These are phyloP conservation scores for Calidris pygmaea DNA, from an alignment of 2,113 vertebrate species.

Conservation along the genomic window DNA sequence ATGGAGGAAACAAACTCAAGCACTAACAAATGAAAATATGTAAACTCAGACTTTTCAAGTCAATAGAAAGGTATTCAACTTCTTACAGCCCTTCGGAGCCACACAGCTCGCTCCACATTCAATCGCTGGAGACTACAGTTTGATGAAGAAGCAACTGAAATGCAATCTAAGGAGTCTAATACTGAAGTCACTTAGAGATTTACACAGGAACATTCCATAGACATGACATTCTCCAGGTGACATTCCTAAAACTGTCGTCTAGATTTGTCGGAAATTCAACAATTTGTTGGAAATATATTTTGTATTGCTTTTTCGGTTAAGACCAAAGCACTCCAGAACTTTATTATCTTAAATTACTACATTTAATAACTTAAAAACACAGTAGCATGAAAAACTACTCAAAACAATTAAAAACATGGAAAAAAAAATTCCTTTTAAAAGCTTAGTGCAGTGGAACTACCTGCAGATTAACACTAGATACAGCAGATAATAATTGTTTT, in stretches of 20 bases:
- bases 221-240: not conserved
- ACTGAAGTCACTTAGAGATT: not conserved
- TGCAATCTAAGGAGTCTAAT: not conserved
- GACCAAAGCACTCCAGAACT: not conserved
- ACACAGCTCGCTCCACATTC: not conserved
- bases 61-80: constrained; percentile 57
- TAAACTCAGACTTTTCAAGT: constrained; percentile 51
- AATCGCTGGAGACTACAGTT: not conserved
- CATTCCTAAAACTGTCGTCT: not conserved
- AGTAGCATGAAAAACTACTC: not conserved
- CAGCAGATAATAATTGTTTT: not conserved
- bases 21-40: constrained; percentile 69
- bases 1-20: constrained; percentile 68
- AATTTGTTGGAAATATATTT: not conserved
- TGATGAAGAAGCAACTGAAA: constrained; percentile 5
- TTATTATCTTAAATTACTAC: not conserved
- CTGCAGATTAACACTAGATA: not conserved
- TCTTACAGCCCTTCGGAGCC: not conserved
- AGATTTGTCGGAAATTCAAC: not conserved
- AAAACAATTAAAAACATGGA: not conserved
- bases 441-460: not conserved
- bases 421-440: not conserved
- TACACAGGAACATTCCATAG: not conserved
- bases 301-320: not conserved
- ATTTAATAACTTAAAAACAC: not conserved